Evolutionary conservation across 92 coral and sea anemone genomes (phyloP), one percentile per base, ranked within the genome.

Genomic region (Montipora capitata): DNA sequence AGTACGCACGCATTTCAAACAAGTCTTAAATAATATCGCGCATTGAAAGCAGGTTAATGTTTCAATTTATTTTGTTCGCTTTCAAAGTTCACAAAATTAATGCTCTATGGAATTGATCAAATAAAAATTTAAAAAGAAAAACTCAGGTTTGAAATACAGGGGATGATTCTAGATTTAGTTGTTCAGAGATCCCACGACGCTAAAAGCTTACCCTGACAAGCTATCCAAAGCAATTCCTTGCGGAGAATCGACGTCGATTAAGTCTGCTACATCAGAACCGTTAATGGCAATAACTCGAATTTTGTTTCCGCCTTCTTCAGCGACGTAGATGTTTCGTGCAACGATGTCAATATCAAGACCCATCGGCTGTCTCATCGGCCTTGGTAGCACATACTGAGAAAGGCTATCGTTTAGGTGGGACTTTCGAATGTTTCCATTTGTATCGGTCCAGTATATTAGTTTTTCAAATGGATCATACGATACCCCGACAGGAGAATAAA

Each of bases 391-490:
- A 54, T 35, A 12, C 59, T 83, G 67, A 10, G 10, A 1, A 0
- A 86, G 78, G 2, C 82, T 58, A 11, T 48, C 82, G 57, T 78
- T 83, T 13, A 85, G 61, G 74, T 79, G 78, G 51, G 90, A 83
- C 14, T 89, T 81, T 38, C 35, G 15, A 41, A 62, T 39, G 3
- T 15, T 44, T 40, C 85, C 74, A 17, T n/a, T 49, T 38, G 0
- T 12, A 72, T 88, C 90, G 2, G 93, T 73, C 92, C 92, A 92
- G 58, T 92, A 92, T 20, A 92, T 73, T 43, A 63, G 63, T 51
- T 66, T 65, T 7, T 92, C 90, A 39, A 54, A n/a, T 35, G 92
- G 90, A 73, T 92, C 94, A 61, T 88, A 92, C 16, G 86, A 82
- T 40, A 92, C 65, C 11, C 64, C 90, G 2, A 2, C 15, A 7